Percentiles rank a stretch among this genome's conserved stretches.
Conservation (phyloP, 2,113 vertebrate genomes). For the Himantopus leucocephalus region DNA sequence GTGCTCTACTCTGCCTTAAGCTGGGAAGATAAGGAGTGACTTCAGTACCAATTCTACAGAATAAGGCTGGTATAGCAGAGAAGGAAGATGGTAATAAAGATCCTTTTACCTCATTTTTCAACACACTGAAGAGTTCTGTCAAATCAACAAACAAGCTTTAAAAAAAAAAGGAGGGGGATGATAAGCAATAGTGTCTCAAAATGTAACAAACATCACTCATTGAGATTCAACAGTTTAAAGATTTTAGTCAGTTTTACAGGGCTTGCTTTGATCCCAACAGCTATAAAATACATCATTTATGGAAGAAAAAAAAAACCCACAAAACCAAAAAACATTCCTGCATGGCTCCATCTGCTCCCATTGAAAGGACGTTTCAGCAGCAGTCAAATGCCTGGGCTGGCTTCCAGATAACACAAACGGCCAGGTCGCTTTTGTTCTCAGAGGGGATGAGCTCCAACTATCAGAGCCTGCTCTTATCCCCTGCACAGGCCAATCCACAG, state of each 20-base stretch:
- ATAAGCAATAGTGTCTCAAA: neutral
- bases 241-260: slow-evolving; percentile 23
- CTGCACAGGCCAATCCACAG: neutral
- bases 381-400: neutral
- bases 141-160: neutral
- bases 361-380: slow-evolving; percentile 27
- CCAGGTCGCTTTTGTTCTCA: neutral
- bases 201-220: neutral
- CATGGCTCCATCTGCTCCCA: neutral
- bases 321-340: neutral
- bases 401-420: neutral
- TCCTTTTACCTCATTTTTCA: neutral
- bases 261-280: slow-evolving; percentile 7
- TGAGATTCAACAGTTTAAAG: neutral
- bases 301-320: neutral
- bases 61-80: neutral
- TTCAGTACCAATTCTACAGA: neutral
- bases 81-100: neutral
- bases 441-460: neutral
- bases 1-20: neutral
- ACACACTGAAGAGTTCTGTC: neutral
- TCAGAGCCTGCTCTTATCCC: neutral
- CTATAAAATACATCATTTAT: slow-evolving; percentile 25
- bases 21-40: neutral
- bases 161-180: neutral